phyloP scores from a whole-genome alignment of 2,888 invertebrate species.

The Cataglyphis rosenhaueri region DNA sequence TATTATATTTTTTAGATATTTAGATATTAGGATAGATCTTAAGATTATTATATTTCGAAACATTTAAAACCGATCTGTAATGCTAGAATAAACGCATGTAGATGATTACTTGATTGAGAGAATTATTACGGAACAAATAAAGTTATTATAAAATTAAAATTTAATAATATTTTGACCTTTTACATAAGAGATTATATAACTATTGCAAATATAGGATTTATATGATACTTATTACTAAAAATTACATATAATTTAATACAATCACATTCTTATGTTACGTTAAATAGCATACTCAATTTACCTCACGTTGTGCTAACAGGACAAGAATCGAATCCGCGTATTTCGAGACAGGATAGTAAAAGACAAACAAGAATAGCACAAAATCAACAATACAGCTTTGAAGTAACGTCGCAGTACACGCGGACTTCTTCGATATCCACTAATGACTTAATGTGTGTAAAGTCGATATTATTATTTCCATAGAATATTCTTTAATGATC shows the following conservation, averaged over 20 bases:
- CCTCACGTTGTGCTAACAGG: conserved; percentile 1
- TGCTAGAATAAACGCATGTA: background rate
- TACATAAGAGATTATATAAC: background rate
- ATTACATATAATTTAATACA: background rate
- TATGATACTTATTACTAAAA: background rate
- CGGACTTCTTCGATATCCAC: background rate
- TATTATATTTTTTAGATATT: too few relatives aligned
- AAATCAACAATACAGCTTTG: conserved; percentile 30
- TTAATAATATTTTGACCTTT: background rate
- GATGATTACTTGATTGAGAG: background rate
- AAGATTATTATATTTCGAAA: background rate
- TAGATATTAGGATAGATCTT: too few relatives aligned
- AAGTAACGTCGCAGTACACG: conserved; percentile 19
- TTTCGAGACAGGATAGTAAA: conserved; percentile 17
- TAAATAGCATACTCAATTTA: conserved; percentile 10
- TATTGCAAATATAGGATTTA: background rate
- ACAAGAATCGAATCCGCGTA: conserved; percentile 11
- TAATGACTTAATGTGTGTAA: conserved; percentile 10
- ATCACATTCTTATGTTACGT: background rate
- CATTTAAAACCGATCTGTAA: background rate
- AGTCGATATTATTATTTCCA: conserved; percentile 21
- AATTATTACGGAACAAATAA: background rate
- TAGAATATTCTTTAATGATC: background rate
- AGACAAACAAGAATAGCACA: background rate
- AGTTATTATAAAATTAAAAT: background rate